These are phyloP conservation scores for Mugil cephalus DNA, from an alignment of 2,113 vertebrate species.

Conservation along the genomic window DNA sequence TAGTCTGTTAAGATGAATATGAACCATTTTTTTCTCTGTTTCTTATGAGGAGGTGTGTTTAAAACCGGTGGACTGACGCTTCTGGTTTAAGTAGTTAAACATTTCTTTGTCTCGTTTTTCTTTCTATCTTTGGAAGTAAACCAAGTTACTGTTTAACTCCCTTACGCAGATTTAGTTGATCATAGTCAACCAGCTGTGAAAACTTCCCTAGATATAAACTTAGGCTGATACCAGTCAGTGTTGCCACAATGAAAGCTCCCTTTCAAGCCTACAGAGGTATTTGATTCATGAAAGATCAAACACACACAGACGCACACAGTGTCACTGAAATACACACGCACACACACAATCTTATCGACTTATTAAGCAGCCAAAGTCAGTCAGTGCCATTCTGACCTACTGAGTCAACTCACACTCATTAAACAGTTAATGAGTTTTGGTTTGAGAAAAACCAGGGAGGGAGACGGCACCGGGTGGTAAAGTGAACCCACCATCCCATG, in stretches of 20 bases:
- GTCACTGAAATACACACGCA: conserved; percentile 12
- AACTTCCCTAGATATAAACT: no score
- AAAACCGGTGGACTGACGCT: no score
- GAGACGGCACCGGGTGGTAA: conserved; percentile 38
- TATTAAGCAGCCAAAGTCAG: conserved; percentile 14
- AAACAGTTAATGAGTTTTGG: conserved; percentile 53
- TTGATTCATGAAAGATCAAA: conserved; percentile 1
- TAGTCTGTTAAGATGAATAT: no score
- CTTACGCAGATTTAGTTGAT: no score
- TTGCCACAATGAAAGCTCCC: not conserved
- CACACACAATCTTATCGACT: conserved; percentile 31
- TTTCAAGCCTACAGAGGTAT: not conserved
- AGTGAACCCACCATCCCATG: not conserved
- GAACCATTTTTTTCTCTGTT: no score
- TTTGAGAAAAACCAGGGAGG: conserved; percentile 37
- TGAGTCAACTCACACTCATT: conserved; percentile 64
- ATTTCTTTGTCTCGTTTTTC: no score
- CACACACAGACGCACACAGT: not conserved
- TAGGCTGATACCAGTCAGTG: not conserved
- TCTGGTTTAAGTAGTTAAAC: no score
- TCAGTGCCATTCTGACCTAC: conserved; percentile 55
- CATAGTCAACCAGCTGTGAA: no score
- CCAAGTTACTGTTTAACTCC: no score
- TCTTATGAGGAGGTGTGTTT: no score
- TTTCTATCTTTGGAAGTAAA: no score